These are phyloP conservation scores for Cheirogaleus major DNA, from an alignment of 2,797 vertebrate genomes.

Conservation along the genomic window DNA sequence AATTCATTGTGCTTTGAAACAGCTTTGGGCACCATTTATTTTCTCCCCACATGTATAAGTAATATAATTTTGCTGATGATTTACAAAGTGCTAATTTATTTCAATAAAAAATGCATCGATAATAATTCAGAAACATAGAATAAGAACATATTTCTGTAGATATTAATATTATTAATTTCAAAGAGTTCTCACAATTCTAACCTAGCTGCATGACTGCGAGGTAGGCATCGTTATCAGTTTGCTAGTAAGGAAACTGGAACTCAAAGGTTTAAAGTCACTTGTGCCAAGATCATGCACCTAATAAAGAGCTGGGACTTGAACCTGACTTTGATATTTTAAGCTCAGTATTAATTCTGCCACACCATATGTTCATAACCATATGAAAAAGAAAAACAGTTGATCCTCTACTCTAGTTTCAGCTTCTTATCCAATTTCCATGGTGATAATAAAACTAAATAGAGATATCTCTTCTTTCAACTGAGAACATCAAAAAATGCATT, in stretches of 20 bases:
- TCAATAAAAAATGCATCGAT: not conserved
- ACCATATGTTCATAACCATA: not conserved
- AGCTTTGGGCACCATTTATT: not conserved
- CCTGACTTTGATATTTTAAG: not conserved
- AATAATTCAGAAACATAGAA: not conserved
- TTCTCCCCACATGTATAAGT: not conserved
- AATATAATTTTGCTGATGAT: not conserved
- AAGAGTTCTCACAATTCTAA: not conserved
- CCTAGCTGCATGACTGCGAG: not conserved
- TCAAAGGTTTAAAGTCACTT: not conserved
- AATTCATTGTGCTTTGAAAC: conserved; percentile 9
- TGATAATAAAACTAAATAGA: not conserved
- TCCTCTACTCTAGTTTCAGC: not conserved
- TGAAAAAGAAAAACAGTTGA: not conserved
- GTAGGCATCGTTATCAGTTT: not conserved
- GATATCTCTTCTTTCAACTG: not conserved
- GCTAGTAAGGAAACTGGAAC: not conserved
- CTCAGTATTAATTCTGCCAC: not conserved
- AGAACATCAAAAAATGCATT: not conserved
- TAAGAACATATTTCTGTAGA: not conserved
- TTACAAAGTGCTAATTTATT: conserved; percentile 6
- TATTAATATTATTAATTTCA: not conserved
- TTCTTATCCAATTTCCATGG: not conserved
- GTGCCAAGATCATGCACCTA: not conserved
- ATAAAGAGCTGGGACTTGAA: not conserved